Evolutionary conservation across 2,797 vertebrate species (phyloP), one percentile per base, ranked within the genome.

Genomic region (Anas flavirostris): DNA sequence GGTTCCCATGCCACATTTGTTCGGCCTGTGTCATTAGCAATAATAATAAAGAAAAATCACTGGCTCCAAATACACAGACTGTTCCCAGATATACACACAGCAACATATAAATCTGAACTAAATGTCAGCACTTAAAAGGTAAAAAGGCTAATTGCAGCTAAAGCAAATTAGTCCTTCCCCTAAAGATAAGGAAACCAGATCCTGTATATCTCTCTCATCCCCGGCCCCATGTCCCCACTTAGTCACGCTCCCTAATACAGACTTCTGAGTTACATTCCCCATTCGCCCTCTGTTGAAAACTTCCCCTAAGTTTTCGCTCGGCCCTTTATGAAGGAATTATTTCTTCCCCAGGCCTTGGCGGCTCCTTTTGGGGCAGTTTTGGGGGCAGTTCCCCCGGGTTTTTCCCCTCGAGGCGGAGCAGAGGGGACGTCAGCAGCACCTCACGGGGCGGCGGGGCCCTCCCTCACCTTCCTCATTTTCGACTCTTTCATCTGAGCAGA

Each of bases 121-220:
- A 89, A 84, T 68, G 39, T 88, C 91, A 94, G 72, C 83, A 53
- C 83, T 75, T 87, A 16, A 0, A 48, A 93, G 78, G 75, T 55
- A 74, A 84, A 90, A 86, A 84, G 39, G 63, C 59, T 95, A 87
- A 94, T 70, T 95, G 86, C 83, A 84, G 23, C 44, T 48, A 22
- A 84, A 95, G 72, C 68, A 92, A 94, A 80, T 95, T 25, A 91
- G 12, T 37, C 37, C 58, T 91, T 96, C 48, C 81, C 56, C 63
- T 75, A 41, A 77, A 87, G 75, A 80, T 55, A 82, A 85, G 60
- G 64, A 91, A 84, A 85, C 12, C 76, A 73, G 69, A 76, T 66
- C 48, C 62, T 86, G 7, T 21, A 3, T 44, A 21, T 33, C 37
- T 60, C 25, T 59, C 22, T 67, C 52, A 28, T 28, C 78, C 64